These are phyloP conservation scores for Galleria mellonella DNA, from an alignment of 1,140 invertebrate genomes.

Conservation along the genomic window DNA sequence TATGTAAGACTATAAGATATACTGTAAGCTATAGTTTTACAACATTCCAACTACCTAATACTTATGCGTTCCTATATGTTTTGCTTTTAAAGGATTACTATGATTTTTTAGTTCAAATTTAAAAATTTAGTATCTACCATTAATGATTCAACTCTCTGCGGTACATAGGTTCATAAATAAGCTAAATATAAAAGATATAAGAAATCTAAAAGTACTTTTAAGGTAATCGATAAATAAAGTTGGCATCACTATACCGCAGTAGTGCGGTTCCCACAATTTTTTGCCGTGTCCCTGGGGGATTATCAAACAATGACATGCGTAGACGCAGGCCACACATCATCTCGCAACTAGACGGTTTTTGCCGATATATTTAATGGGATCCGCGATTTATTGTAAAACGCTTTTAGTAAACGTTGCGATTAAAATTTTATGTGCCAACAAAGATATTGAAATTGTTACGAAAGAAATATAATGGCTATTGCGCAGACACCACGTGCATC, in stretches of 20 bases:
- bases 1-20: too few species aligned
- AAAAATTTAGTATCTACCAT: too few species aligned
- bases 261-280: slow-evolving; percentile 56
- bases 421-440: slow-evolving; percentile 6
- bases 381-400: slow-evolving; percentile 41
- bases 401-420: slow-evolving; percentile 26
- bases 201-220: too few species aligned
- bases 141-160: too few species aligned
- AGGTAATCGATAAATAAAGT: background rate
- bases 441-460: slow-evolving; percentile 4
- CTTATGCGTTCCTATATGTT: too few species aligned
- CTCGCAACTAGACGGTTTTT: slow-evolving; percentile 43
- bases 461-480: background rate
- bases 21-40: too few species aligned
- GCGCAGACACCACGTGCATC: too few species aligned
- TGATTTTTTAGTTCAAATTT: too few species aligned
- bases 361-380: slow-evolving; percentile 49
- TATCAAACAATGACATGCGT: slow-evolving; percentile 50
- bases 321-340: slow-evolving; percentile 56
- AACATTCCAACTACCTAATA: too few species aligned
- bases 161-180: too few species aligned
- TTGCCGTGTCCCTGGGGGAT: slow-evolving; percentile 42
- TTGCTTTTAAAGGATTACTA: too few species aligned
- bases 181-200: too few species aligned
- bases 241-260: slow-evolving; percentile 26